These are phyloP conservation scores for Nesidiocoris tenuis DNA, from an alignment of 2,888 invertebrate genomes.

Conservation along the genomic window DNA sequence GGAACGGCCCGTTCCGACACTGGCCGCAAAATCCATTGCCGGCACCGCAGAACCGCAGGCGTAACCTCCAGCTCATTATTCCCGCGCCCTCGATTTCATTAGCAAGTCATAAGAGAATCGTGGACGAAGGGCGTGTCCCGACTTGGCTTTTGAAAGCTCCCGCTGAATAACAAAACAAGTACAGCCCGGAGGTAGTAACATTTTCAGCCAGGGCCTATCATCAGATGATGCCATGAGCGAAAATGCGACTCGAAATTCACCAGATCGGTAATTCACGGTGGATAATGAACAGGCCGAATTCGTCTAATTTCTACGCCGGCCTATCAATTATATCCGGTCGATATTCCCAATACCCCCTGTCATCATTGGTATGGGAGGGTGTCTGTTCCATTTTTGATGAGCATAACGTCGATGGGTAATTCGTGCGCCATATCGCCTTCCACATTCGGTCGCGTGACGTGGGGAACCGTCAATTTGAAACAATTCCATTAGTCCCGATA, in stretches of 20 bases:
- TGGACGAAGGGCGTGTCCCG: not conserved
- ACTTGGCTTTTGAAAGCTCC: not conserved
- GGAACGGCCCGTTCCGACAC: too few species aligned
- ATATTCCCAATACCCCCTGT: too few species aligned
- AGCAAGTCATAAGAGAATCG: constrained; percentile 28
- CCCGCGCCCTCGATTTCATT: constrained; percentile 30
- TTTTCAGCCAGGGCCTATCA: too few species aligned
- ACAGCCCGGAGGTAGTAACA: not conserved
- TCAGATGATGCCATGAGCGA: too few species aligned
- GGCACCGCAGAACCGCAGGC: not conserved
- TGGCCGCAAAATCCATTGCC: not conserved
- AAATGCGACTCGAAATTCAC: too few species aligned
- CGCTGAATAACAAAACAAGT: not conserved
- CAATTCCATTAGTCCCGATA: not conserved
- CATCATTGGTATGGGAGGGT: too few species aligned
- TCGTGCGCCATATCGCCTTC: too few species aligned
- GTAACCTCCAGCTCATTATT: constrained; percentile 4
- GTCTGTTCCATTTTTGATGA: not conserved
- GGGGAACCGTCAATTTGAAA: not conserved
- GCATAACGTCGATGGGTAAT: too few species aligned
- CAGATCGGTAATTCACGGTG: too few species aligned
- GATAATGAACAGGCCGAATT: too few species aligned
- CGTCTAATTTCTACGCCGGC: too few species aligned
- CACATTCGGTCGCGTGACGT: not conserved
- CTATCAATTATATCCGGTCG: too few species aligned